Evolutionary conservation across 2,888 invertebrate species (phyloP).

Genomic region (Crocallis elinguaria): DNA sequence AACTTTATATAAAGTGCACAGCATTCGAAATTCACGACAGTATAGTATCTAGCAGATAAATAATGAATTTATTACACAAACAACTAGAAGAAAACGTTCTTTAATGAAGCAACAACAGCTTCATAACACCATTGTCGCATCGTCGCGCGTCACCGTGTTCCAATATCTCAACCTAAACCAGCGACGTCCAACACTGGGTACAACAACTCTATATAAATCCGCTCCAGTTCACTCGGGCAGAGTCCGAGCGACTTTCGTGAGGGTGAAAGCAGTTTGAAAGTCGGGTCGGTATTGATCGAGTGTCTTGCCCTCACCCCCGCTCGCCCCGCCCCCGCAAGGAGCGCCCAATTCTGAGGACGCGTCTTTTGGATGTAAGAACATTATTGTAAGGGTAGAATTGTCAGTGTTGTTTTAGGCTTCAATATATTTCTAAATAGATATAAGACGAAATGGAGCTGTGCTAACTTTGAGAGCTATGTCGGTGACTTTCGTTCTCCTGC

Average conservation of each 20-base stretch:
- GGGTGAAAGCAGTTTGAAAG: slow-evolving; percentile 85
- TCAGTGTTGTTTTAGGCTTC: slow-evolving; percentile 13
- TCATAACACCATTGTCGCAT: no score
- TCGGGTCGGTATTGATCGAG: slow-evolving; percentile 85
- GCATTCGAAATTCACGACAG: no score
- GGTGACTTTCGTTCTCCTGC: no score
- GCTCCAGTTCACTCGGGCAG: slow-evolving; percentile 65
- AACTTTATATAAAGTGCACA: no score
- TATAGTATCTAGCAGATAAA: no score
- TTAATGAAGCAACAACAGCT: no score
- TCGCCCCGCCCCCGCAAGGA: slow-evolving; percentile 60
- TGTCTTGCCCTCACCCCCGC: slow-evolving; percentile 70
- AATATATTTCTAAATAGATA: not conserved
- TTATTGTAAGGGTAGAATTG: slow-evolving; percentile 29
- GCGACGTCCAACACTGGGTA: slow-evolving; percentile 31
- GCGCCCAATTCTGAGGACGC: slow-evolving; percentile 72
- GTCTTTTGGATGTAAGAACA: slow-evolving; percentile 53
- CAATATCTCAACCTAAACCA: not conserved
- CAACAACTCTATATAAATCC: slow-evolving; percentile 55
- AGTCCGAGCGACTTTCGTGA: slow-evolving; percentile 83
- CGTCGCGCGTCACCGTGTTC: no score
- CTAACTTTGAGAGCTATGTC: no score
- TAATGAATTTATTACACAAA: no score
- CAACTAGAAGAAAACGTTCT: no score
- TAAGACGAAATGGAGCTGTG: not conserved